Evolutionary conservation across 35 echinoderm and acorn worm species (phyloP).

Genomic region (Anneissia japonica): DNA sequence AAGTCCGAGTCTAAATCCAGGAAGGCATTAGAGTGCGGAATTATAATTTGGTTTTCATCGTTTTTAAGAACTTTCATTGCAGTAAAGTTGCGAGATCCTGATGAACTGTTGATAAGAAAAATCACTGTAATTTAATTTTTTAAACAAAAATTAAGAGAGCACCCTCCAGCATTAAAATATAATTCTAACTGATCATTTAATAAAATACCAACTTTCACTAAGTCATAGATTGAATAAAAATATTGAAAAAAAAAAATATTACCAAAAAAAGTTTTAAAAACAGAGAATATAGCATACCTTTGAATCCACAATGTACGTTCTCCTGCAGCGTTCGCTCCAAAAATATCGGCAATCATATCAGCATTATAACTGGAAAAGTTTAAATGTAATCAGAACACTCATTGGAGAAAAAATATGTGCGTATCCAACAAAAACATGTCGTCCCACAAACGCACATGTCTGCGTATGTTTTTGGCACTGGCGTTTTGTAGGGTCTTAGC

Average conservation of each 20-base stretch:
- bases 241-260: background rate
- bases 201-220: too few species aligned
- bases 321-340: conserved; percentile 48
- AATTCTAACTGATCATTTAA: too few species aligned
- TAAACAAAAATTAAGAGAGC: too few species aligned
- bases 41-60: background rate
- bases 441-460: too few species aligned
- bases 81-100: background rate
- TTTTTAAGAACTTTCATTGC: background rate
- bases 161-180: too few species aligned
- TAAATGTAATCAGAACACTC: background rate
- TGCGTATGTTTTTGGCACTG: too few species aligned
- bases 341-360: conserved; percentile 80
- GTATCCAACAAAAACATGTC: too few species aligned
- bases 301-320: conserved; percentile 45
- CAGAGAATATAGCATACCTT: conserved; percentile 37
- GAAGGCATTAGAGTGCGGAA: conserved; percentile 63
- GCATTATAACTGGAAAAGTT: conserved; percentile 54
- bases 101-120: background rate
- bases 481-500: too few species aligned
- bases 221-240: too few species aligned
- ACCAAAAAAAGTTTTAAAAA: background rate
- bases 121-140: too few species aligned
- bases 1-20: conserved; percentile 46
- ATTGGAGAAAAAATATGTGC: background rate